Evolutionary conservation across 2,888 invertebrate genomes (phyloP).

Genomic region (Mythimna lalbum): DNA sequence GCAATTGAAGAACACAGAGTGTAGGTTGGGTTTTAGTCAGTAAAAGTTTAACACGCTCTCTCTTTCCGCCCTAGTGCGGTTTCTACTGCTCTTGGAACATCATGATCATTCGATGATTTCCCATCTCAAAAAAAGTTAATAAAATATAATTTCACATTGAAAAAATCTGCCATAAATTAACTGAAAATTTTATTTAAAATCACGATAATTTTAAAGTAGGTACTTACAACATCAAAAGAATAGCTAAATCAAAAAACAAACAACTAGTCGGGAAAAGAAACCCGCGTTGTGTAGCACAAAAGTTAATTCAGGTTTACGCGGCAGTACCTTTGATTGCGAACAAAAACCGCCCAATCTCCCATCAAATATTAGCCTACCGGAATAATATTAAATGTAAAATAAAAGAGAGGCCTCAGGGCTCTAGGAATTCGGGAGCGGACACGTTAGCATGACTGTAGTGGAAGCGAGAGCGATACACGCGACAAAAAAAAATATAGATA

Average conservation of each 20-base stretch:
- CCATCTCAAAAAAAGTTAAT: no score
- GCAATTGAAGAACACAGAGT: no score
- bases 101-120: no score
- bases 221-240: constrained; percentile 28
- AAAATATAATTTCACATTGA: no score
- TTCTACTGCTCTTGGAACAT: no score
- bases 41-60: no score
- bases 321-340: constrained; percentile 60
- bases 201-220: not conserved
- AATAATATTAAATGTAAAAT: constrained; percentile 63
- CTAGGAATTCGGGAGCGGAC: constrained; percentile 32
- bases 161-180: no score
- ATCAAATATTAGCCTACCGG: constrained; percentile 62
- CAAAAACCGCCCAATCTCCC: constrained; percentile 61
- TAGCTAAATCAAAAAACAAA: constrained; percentile 27
- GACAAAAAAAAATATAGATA: no score
- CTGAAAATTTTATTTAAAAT: not conserved
- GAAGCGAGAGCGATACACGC: not conserved
- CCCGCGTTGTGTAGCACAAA: constrained; percentile 20
- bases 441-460: constrained; percentile 20
- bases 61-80: no score
- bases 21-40: no score
- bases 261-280: constrained; percentile 20
- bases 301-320: constrained; percentile 44
- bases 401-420: constrained; percentile 58